phyloP scores from a whole-genome alignment of 2,797 vertebrate genomes.

The Nyctibius grandis region DNA sequence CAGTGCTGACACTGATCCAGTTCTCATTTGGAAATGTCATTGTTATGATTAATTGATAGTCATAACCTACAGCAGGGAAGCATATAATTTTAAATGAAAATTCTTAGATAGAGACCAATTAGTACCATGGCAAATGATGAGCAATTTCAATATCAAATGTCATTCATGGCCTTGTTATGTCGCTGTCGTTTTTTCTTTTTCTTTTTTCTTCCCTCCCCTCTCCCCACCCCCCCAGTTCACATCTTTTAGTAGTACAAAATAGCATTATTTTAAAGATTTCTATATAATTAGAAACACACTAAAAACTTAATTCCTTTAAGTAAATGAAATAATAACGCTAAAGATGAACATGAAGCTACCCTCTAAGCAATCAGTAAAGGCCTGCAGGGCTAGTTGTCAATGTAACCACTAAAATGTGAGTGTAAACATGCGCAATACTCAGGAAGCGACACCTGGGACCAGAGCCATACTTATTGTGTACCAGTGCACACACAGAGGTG shows the following conservation, averaged over 20 bases:
- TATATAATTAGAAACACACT: background rate
- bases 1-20: background rate
- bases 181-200: background rate
- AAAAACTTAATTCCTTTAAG: background rate
- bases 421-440: accelerated
- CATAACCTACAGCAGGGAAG: background rate
- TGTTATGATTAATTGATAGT: slow-evolving; percentile 9
- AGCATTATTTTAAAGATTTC: background rate
- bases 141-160: slow-evolving; percentile 30
- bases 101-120: slow-evolving; percentile 3
- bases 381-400: background rate
- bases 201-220: no score
- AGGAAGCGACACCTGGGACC: background rate
- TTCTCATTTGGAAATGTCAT: slow-evolving; percentile 24
- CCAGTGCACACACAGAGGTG: no score
- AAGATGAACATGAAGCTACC: background rate
- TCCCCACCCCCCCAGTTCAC: accelerated
- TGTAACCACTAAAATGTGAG: background rate
- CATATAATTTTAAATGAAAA: slow-evolving; percentile 28
- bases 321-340: background rate
- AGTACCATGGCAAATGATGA: background rate
- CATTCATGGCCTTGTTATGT: background rate
- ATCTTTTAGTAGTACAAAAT: background rate
- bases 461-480: accelerated
- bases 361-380: background rate